Percentiles rank a stretch among this genome's conserved stretches.
phyloP scores from a whole-genome alignment of 1,140 invertebrate genomes.

The Tenebrio molitor region DNA sequence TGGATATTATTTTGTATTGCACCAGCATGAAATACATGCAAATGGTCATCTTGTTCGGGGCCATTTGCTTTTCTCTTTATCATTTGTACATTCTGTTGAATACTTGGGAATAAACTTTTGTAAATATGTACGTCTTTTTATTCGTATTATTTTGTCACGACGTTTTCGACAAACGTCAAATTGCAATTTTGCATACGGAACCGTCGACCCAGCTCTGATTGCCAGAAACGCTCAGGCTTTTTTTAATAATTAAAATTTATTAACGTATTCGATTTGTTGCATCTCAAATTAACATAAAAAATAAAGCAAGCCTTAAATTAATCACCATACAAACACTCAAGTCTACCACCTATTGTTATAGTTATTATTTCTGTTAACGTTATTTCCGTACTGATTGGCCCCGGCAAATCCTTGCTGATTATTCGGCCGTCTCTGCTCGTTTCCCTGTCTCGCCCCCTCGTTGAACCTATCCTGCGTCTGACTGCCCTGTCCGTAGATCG shows the following conservation, averaged over 20 bases:
- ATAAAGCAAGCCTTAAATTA: neutral
- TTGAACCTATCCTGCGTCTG: no score
- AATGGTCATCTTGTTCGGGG: slow-evolving; percentile 56
- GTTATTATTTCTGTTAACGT: slow-evolving; percentile 21
- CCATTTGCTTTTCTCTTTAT: slow-evolving; percentile 57
- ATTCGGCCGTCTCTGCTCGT: neutral
- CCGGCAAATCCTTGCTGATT: neutral
- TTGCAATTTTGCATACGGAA: neutral
- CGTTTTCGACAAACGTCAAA: neutral
- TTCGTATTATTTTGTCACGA: neutral
- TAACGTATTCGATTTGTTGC: no score
- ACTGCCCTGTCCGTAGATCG: slow-evolving; percentile 1
- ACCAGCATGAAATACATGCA: slow-evolving; percentile 60
- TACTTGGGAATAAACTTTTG: slow-evolving; percentile 35
- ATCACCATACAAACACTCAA: neutral
- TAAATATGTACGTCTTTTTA: neutral
- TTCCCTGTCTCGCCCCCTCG: neutral
- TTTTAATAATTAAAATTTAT: no score
- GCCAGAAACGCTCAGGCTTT: no score
- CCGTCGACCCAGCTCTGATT: no score
- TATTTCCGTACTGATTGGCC: slow-evolving; percentile 12
- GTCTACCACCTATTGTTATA: slow-evolving; percentile 30
- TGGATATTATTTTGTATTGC: slow-evolving; percentile 59
- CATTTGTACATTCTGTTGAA: slow-evolving; percentile 54
- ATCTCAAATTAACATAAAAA: no score